Evolutionary conservation across 1,140 invertebrate genomes (phyloP).

Genomic region (Tetragonula clypearis): DNA sequence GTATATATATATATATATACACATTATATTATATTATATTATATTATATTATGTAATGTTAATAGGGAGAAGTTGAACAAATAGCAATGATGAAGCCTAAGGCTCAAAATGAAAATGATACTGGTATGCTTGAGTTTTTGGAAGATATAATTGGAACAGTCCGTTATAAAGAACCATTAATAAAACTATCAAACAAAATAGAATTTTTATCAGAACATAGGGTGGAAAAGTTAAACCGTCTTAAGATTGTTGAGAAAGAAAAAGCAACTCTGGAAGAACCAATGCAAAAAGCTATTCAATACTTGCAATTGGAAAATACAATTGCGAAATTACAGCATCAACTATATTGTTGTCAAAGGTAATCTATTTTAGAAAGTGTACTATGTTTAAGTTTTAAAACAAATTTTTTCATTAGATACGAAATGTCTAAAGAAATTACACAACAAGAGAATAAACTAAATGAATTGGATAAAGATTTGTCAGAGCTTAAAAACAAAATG

Average conservation of each 20-base stretch:
- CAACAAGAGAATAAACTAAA: slow-evolving; percentile 82
- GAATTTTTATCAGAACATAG: slow-evolving; percentile 91
- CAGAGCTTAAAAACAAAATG: slow-evolving; percentile 81
- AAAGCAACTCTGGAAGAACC: slow-evolving; percentile 92
- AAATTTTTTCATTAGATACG: slow-evolving; percentile 69
- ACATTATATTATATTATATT: too few relatives aligned
- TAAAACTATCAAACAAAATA: slow-evolving; percentile 88
- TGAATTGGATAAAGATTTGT: slow-evolving; percentile 83
- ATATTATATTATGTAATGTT: slow-evolving; percentile 46
- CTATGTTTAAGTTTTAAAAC: slow-evolving; percentile 25
- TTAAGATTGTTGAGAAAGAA: slow-evolving; percentile 95
- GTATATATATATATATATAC: slow-evolving; percentile 31
- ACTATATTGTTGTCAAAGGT: slow-evolving; percentile 81
- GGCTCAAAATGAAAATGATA: slow-evolving; percentile 91
- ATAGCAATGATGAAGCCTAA: slow-evolving; percentile 99
- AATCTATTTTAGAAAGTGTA: slow-evolving; percentile 39
- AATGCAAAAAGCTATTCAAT: slow-evolving; percentile 93
- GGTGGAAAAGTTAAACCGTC: slow-evolving; percentile 93
- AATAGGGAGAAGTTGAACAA: slow-evolving; percentile 98
- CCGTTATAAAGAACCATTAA: slow-evolving; percentile 93
- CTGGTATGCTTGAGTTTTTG: slow-evolving; percentile 98
- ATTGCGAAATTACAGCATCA: slow-evolving; percentile 82
- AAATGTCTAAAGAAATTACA: slow-evolving; percentile 75
- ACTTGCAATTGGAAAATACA: slow-evolving; percentile 90
- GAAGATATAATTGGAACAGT: slow-evolving; percentile 99